Conservation (phyloP, 2,113 vertebrate species). For the Amphiprion percula region DNA sequence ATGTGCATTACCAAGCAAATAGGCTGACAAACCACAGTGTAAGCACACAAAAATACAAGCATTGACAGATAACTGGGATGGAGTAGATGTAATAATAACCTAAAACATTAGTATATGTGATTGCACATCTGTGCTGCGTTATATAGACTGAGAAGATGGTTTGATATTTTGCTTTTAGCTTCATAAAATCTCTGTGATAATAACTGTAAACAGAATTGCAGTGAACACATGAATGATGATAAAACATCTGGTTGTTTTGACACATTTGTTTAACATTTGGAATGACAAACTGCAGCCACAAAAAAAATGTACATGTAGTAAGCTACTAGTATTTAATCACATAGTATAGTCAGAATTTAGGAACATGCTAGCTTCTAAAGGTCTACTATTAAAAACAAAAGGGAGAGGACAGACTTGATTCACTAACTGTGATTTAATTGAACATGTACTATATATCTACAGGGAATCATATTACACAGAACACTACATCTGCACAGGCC, state of each 20-base stretch:
- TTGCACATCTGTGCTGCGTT: background rate
- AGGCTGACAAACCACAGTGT: background rate
- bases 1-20: background rate
- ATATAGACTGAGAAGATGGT: too few species aligned
- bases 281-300: too few species aligned
- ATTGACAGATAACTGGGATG: background rate
- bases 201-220: too few species aligned
- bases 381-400: background rate
- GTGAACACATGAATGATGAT: too few species aligned
- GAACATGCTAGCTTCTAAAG: background rate
- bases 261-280: too few species aligned
- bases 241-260: too few species aligned
- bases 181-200: too few species aligned
- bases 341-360: too few species aligned
- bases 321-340: too few species aligned
- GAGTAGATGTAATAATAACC: conserved; percentile 23
- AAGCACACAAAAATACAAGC: conserved; percentile 12
- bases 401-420: background rate
- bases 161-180: too few species aligned
- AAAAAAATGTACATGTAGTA: too few species aligned
- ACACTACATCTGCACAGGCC: background rate
- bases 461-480: background rate
- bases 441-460: background rate
- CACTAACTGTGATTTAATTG: background rate
- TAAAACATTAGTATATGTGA: conserved; percentile 4